These are phyloP conservation scores for Columba janthina DNA, from an alignment of 2,113 vertebrate genomes.

Conservation along the genomic window DNA sequence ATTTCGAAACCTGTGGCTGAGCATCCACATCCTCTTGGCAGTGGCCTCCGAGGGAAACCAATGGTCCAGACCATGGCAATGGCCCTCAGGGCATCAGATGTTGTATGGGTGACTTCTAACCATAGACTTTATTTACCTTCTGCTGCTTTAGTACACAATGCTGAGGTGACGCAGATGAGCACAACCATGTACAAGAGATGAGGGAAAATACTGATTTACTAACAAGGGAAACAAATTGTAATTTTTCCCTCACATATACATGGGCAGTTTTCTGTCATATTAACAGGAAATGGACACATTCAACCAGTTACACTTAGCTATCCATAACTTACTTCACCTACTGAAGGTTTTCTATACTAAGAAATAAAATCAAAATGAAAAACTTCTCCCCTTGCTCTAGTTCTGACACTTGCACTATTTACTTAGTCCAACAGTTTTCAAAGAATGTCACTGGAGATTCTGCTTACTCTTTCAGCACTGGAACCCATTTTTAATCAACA, in stretches of 20 bases:
- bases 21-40: not conserved
- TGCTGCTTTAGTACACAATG: not conserved
- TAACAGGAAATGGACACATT: not conserved
- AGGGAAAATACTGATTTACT: not conserved
- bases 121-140: not conserved
- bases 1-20: not conserved
- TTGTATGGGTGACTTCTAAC: not conserved
- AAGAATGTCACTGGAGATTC: not conserved
- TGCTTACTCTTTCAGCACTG: not conserved
- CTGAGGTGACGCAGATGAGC: not conserved
- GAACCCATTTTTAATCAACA: not conserved
- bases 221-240: not conserved
- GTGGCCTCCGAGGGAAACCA: not conserved
- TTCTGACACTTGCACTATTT: not conserved
- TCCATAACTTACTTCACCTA: not conserved
- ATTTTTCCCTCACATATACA: not conserved
- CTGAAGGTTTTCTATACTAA: not conserved
- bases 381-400: not conserved
- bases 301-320: not conserved
- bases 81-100: accelerated
- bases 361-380: not conserved
- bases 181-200: not conserved
- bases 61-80: accelerated
- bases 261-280: not conserved
- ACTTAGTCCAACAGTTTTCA: not conserved